Conservation (phyloP, 2,797 vertebrate species). For the Garrulus glandarius region DNA sequence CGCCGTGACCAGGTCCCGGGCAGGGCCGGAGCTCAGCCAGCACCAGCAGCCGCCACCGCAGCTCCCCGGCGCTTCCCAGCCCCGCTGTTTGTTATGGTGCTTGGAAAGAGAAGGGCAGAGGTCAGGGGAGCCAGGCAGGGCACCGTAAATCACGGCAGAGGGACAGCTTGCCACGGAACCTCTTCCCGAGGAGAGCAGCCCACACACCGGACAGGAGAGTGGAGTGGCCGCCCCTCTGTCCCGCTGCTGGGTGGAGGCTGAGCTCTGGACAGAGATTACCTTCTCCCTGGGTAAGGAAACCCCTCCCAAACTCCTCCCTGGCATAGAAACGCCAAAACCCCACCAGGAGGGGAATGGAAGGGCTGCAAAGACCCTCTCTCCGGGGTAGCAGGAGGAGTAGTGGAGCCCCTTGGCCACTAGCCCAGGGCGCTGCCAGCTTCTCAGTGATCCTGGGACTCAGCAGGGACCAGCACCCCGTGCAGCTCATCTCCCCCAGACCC, state of each 20-base stretch:
- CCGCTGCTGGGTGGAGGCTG: rapidly evolving
- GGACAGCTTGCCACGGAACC: rapidly evolving
- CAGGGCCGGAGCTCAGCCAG: not conserved
- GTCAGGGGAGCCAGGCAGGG: not conserved
- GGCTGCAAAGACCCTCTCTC: not conserved
- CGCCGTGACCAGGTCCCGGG: rapidly evolving
- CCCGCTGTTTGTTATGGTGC: not conserved
- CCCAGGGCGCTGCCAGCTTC: rapidly evolving
- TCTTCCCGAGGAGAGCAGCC: not conserved
- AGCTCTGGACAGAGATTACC: not conserved
- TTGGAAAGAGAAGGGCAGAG: not conserved
- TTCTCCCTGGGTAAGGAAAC: not conserved
- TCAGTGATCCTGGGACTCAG: not conserved
- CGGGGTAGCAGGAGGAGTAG: rapidly evolving
- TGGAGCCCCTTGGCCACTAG: not conserved
- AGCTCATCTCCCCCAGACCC: not conserved
- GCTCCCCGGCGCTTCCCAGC: not conserved
- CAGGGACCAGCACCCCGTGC: not conserved
- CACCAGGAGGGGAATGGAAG: not conserved
- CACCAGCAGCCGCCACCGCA: not conserved
- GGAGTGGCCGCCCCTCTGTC: rapidly evolving
- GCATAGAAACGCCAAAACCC: not conserved
- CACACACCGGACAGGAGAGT: not conserved
- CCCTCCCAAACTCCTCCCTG: not conserved
- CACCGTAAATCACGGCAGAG: not conserved